Conservation (phyloP, 2,797 vertebrate species). For the Cercopithecus diana region DNA sequence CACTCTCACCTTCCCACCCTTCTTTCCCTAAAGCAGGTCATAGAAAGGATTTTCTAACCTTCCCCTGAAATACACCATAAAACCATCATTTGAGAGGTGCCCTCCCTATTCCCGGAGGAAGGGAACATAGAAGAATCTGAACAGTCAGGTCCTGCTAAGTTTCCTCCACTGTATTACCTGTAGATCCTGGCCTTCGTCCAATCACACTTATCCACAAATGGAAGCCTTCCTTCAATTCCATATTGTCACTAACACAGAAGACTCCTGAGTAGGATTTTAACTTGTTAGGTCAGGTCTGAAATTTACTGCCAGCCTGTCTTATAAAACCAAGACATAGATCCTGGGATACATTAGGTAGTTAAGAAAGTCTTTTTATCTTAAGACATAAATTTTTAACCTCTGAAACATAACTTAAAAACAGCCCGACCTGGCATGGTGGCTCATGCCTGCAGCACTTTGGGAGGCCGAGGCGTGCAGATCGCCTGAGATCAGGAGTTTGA, state of each 20-base stretch:
- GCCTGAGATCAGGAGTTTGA: background rate
- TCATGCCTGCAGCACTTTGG: background rate
- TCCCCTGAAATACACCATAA: background rate
- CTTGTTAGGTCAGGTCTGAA: slow-evolving; percentile 38
- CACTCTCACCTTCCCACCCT: background rate
- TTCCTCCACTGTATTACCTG: background rate
- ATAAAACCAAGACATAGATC: background rate
- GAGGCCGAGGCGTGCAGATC: background rate
- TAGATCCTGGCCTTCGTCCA: background rate
- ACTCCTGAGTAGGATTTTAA: background rate
- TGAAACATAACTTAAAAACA: background rate
- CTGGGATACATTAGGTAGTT: background rate
- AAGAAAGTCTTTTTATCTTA: background rate
- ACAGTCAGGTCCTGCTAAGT: background rate
- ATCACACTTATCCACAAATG: background rate
- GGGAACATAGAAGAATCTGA: background rate
- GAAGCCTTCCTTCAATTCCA: background rate
- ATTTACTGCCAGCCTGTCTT: background rate
- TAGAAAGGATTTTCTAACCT: background rate
- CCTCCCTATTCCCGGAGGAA: background rate
- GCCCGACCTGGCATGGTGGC: no score
- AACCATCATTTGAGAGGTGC: background rate
- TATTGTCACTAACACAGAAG: background rate
- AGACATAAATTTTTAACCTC: slow-evolving; percentile 18
- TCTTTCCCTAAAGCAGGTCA: background rate